Evolutionary conservation across 37 sponge, comb jelly and placozoan genomes (phyloP), one percentile per base, ranked within the genome.

Genomic region (Beroe ovata): DNA sequence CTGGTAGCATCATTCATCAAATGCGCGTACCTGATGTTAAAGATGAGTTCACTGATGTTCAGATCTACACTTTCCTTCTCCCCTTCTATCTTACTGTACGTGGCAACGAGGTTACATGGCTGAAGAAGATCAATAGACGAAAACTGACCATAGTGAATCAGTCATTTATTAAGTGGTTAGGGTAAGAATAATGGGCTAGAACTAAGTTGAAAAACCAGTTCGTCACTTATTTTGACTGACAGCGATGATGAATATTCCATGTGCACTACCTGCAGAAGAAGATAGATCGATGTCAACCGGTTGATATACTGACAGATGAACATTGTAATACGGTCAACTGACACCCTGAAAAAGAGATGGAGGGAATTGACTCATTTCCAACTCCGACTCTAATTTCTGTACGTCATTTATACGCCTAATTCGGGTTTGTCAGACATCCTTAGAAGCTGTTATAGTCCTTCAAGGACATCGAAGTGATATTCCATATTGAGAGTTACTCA

Each of bases 251-350:
- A 47, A 47, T 47, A 47, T 25, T 22, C 63, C 3, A 22, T 26
- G 63, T 26, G 21, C 28, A 61, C 21, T 29, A 66, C 35, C 69
- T 66, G 69, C 41, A 77, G 54, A 6, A 77, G 84, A 11, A 77
- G 47, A 25, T 77, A 77, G 54, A 77, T 77, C 1, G 84, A 77
- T 22, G 38, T 42, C 2, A 77, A 54, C 18, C 84, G 41, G 23
- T 77, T n/a, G 41, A 77, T 42, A 20, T 77, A 77, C 84, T 77
- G 84, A 77, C 84, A 77, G 23, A 77, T 77, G 38, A 77, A 77
- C 84, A 77, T 33, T 0, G 84, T 77, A 4, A 42, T 77, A 1
- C 28, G 21, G 26, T 39, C 54, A 8, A 77, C 84, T 77, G 41
- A 21, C 4, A 77, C 33, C 54, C 84, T 77, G 69, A 1, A 18